Evolutionary conservation across 2,797 vertebrate genomes (phyloP).

Genomic region (Argyrosomus regius): DNA sequence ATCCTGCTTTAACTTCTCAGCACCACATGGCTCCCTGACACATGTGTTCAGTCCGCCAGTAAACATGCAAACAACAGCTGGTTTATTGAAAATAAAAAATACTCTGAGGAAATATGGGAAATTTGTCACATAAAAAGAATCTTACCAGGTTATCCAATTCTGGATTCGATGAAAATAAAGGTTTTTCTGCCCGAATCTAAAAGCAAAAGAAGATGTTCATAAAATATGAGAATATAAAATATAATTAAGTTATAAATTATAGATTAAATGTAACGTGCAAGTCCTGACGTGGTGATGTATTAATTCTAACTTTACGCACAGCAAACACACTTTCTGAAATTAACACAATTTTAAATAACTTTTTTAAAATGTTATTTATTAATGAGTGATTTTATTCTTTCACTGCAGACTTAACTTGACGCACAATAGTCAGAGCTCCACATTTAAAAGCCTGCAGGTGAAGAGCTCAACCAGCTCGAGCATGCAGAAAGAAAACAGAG

Average conservation of each 20-base stretch:
- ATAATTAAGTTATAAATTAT: neutral
- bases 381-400: slow-evolving; percentile 1
- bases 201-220: slow-evolving; percentile 67
- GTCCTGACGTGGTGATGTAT: neutral
- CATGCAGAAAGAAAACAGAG: slow-evolving; percentile 35
- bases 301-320: slow-evolving; percentile 5
- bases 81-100: neutral
- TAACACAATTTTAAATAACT: neutral
- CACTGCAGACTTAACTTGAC: slow-evolving; percentile 23
- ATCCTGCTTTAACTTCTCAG: slow-evolving; percentile 49
- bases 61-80: slow-evolving; percentile 47
- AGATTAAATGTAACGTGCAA: neutral
- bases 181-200: slow-evolving; percentile 98
- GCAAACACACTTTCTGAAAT: neutral
- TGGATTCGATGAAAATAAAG: slow-evolving; percentile 98
- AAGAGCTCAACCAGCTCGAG: slow-evolving; percentile 46
- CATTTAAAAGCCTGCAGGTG: slow-evolving; percentile 32
- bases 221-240: slow-evolving; percentile 17
- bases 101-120: slow-evolving; percentile 1
- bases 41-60: slow-evolving; percentile 10
- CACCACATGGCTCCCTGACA: slow-evolving; percentile 55
- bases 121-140: slow-evolving; percentile 20
- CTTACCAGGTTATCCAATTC: slow-evolving; percentile 99
- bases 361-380: neutral
- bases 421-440: slow-evolving; percentile 24